Conservation (phyloP, 1,140 invertebrate genomes). For the Tribolium castaneum region DNA sequence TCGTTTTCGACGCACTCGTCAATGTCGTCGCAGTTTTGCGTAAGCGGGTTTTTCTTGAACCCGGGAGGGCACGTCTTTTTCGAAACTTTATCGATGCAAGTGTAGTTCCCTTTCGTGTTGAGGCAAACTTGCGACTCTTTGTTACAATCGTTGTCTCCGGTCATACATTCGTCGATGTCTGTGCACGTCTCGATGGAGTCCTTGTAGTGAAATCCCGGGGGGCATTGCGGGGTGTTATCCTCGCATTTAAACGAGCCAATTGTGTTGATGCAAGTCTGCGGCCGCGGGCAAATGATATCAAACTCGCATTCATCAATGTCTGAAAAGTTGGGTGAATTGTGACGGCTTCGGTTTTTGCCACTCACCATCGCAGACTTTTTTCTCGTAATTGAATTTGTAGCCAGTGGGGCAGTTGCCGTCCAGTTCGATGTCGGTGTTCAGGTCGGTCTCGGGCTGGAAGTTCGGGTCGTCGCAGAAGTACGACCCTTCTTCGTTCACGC, state of each 20-base stretch:
- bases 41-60: constrained; percentile 71
- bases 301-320: constrained; percentile 77
- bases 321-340: constrained; percentile 57
- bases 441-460: constrained; percentile 40
- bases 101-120: constrained; percentile 76
- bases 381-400: constrained; percentile 71
- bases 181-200: constrained; percentile 64
- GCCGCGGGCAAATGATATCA: constrained; percentile 65
- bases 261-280: constrained; percentile 73
- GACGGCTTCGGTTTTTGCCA: not conserved
- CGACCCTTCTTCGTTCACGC: constrained; percentile 59
- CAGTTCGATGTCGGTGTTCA: constrained; percentile 47
- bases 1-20: constrained; percentile 77
- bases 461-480: constrained; percentile 54
- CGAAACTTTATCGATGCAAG: constrained; percentile 71
- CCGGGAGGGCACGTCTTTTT: constrained; percentile 74
- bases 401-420: constrained; percentile 70
- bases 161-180: constrained; percentile 81
- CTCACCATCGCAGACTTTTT: constrained; percentile 77
- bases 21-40: constrained; percentile 73
- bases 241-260: constrained; percentile 75
- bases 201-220: constrained; percentile 72
- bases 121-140: constrained; percentile 74
- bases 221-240: constrained; percentile 67
- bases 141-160: constrained; percentile 72